Percentiles rank a stretch among this genome's conserved stretches.
These are phyloP conservation scores for Prionailurus viverrinus DNA, from an alignment of 2,113 vertebrate genomes.

Conservation along the genomic window DNA sequence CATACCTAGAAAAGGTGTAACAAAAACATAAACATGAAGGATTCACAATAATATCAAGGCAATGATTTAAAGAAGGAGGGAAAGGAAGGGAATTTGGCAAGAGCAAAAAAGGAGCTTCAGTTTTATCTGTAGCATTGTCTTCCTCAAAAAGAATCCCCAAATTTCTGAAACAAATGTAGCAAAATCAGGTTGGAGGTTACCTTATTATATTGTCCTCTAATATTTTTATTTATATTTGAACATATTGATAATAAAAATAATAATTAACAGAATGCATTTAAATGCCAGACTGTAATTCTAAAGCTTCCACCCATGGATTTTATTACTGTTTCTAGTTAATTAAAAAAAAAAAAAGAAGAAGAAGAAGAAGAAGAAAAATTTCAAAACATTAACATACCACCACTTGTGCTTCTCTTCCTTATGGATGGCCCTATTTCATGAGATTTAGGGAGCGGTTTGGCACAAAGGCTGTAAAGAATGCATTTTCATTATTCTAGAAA, in stretches of 20 bases:
- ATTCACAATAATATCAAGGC: background rate
- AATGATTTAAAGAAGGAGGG: background rate
- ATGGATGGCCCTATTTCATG: background rate
- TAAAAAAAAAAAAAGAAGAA: background rate
- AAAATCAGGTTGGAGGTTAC: background rate
- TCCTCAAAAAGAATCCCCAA: background rate
- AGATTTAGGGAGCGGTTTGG: background rate
- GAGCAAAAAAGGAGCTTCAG: background rate
- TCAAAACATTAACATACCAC: background rate
- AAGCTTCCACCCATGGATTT: background rate
- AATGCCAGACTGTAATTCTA: constrained; percentile 4
- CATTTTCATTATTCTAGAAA: constrained; percentile 40
- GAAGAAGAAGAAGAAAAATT: background rate
- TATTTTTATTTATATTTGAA: constrained; percentile 35
- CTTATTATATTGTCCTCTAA: background rate
- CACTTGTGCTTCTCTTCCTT: background rate
- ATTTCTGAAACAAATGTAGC: background rate
- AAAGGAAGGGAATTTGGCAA: background rate
- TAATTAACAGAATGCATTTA: constrained; percentile 8
- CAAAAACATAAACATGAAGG: background rate
- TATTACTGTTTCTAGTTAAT: constrained; percentile 35
- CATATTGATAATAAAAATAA: constrained; percentile 49
- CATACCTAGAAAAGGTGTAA: background rate
- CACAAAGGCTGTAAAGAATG: background rate
- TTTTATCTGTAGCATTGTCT: constrained; percentile 31